Evolutionary conservation across 53 echinoderm and acorn worm species (phyloP), one percentile per base, ranked within the genome.

Genomic region (Astropecten irregularis): DNA sequence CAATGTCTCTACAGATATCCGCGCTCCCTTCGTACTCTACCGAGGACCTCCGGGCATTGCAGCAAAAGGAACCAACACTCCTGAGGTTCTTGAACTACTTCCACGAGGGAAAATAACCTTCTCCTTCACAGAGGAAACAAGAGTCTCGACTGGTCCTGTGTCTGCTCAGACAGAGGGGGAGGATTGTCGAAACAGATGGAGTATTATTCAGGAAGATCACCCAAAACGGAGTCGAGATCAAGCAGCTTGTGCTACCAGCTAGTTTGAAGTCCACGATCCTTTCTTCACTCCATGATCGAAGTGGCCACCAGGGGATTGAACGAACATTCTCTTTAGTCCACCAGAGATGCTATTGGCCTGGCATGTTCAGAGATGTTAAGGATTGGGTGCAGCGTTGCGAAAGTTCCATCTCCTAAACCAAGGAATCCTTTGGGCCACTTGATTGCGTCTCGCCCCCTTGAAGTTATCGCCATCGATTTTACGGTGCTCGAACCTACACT

Each of bases 391-490:
- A 40, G 42, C 39, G 22, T 7, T 67, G 3, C 40, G 19, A 67
- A 67, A 40, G 42, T 22, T 8, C 20, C 42, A 19, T 40, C 42
- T 67, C 23, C 67, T 2, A 69, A 50, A 18, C 31, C 52, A 52
- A 71, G 32, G 25, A 51, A 51, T 33, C 51, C 51, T 0, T 19
- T 71, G 21, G 52, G 52, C 1, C 52, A 51, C 16, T 34, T 88
- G 28, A 60, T 39, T 19, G 88, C 84, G 22, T 77, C 66, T 28
- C 77, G 59, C 16, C 92, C 89, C 0, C 49, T 85, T 7, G 89
- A 89, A 18, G 74, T 92, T 18, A 47, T 92, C 7, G 88, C 92
- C 4, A 73, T 85, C 16, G 92, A 92, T 29, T 88, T 88, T 49
- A 92, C 92, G 22, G 69, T 92, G 0, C 35, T 88, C 2, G 91